Percentiles rank a stretch among this genome's conserved stretches.
phyloP scores from a whole-genome alignment of 1,140 invertebrate genomes.

The Cyrtorhinus lividipennis region DNA sequence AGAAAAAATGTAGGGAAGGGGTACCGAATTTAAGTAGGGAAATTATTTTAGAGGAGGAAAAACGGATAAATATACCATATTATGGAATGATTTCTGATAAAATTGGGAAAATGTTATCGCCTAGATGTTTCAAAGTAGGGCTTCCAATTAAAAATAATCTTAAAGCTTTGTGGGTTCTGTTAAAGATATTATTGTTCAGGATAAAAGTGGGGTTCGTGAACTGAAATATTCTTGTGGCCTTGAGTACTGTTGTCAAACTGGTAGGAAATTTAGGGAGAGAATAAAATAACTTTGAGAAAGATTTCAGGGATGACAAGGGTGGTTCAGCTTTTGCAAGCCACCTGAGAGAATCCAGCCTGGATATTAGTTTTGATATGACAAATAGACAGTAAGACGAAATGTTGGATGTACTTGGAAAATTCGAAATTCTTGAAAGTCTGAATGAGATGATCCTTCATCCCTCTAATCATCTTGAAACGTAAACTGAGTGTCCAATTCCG shows the following conservation, averaged over 20 bases:
- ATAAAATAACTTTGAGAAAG: not conserved
- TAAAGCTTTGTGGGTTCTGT: not conserved
- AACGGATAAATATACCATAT: not conserved
- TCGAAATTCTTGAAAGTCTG: not conserved
- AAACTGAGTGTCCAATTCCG: too few relatives aligned
- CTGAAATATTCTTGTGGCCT: not conserved
- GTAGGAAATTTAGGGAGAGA: not conserved
- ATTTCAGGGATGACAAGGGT: not conserved
- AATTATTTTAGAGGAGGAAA: not conserved
- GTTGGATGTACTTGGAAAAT: not conserved
- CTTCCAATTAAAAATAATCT: not conserved
- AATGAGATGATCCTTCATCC: not conserved
- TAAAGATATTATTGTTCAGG: not conserved
- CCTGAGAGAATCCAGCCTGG: not conserved
- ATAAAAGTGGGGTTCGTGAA: not conserved
- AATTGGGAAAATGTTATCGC: not conserved
- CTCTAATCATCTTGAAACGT: too few relatives aligned
- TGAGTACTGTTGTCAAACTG: not conserved
- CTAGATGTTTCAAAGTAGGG: not conserved
- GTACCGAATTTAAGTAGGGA: not conserved
- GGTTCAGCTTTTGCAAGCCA: not conserved
- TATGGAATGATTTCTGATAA: not conserved
- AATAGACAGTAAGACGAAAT: not conserved
- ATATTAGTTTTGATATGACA: not conserved
- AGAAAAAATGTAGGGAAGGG: not conserved